A percentile compares a stretch with the other conserved stretches of the same genome.
These are phyloP conservation scores for Pedetes capensis DNA, from an alignment of 2,113 vertebrate species.

Conservation along the genomic window DNA sequence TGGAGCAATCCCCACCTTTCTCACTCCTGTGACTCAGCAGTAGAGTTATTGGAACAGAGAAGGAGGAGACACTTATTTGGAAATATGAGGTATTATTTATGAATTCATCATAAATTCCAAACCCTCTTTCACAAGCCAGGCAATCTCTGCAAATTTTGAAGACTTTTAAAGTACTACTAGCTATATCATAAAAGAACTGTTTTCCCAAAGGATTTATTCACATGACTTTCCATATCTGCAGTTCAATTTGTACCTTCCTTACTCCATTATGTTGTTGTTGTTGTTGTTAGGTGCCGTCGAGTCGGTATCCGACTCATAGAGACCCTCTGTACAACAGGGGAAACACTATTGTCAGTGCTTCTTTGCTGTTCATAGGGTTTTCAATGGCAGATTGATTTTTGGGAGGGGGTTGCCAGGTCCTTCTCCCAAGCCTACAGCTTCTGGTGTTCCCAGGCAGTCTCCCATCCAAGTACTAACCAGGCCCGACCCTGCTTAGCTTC, in stretches of 20 bases:
- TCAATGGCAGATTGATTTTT: too few relatives aligned
- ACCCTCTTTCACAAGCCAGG: background rate
- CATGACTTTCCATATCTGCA: background rate
- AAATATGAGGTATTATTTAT: background rate
- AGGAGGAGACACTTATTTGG: background rate
- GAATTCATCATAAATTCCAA: background rate
- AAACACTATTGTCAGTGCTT: too few relatives aligned
- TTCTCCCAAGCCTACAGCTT: too few relatives aligned
- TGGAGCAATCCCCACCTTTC: background rate
- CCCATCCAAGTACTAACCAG: too few relatives aligned
- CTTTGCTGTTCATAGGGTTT: too few relatives aligned
- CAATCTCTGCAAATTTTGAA: background rate
- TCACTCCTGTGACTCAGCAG: background rate
- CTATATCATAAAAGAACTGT: background rate
- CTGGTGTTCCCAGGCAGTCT: too few relatives aligned
- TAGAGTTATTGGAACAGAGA: background rate
- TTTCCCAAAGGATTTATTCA: slow-evolving; percentile 15
- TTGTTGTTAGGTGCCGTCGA: too few relatives aligned
- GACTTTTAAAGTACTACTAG: background rate
- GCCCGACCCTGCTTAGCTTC: too few relatives aligned
- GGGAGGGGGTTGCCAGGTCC: too few relatives aligned
- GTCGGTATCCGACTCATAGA: too few relatives aligned
- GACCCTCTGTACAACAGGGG: too few relatives aligned
- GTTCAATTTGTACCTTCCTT: background rate
- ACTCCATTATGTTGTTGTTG: background rate